Conservation (phyloP, 2,797 vertebrate genomes). For the Brotula barbata region DNA sequence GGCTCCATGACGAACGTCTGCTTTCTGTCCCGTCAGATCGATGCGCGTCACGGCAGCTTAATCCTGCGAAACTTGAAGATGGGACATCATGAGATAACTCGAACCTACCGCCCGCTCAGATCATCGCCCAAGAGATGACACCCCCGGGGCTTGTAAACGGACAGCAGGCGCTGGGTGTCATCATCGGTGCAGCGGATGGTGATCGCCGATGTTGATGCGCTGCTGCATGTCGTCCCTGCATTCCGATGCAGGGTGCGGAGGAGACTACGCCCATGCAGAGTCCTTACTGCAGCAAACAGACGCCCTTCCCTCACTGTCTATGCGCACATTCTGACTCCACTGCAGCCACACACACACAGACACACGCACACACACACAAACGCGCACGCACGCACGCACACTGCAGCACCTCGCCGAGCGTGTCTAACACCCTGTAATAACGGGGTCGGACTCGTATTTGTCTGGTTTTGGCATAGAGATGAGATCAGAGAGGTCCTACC, state of each 20-base stretch:
- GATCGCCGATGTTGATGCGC: conserved; percentile 13
- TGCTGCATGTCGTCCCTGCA: conserved; percentile 23
- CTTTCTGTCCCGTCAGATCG: conserved; percentile 33
- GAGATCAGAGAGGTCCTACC: conserved; percentile 45
- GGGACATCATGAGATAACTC: conserved; percentile 51
- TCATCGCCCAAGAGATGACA: neutral
- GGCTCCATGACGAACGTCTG: conserved; percentile 65
- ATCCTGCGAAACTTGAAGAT: conserved; percentile 50
- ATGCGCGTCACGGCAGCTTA: conserved; percentile 39
- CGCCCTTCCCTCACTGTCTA: neutral
- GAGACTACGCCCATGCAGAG: conserved; percentile 69
- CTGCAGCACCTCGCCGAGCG: neutral
- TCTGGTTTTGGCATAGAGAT: neutral
- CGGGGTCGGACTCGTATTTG: neutral
- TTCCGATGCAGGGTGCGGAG: conserved; percentile 34
- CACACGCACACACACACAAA: neutral
- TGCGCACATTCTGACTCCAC: conserved; percentile 14
- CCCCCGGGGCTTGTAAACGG: too few relatives aligned
- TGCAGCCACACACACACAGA: conserved; percentile 11
- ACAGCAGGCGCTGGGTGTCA: too few relatives aligned
- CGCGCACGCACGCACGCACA: neutral
- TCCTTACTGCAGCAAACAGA: conserved; percentile 59
- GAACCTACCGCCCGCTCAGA: neutral
- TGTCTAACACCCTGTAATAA: neutral
- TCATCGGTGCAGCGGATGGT: neutral